Percentiles rank a stretch among this genome's conserved stretches.
Evolutionary conservation across 2,888 invertebrate species (phyloP).

Genomic region (Steinernema carpocapsae): DNA sequence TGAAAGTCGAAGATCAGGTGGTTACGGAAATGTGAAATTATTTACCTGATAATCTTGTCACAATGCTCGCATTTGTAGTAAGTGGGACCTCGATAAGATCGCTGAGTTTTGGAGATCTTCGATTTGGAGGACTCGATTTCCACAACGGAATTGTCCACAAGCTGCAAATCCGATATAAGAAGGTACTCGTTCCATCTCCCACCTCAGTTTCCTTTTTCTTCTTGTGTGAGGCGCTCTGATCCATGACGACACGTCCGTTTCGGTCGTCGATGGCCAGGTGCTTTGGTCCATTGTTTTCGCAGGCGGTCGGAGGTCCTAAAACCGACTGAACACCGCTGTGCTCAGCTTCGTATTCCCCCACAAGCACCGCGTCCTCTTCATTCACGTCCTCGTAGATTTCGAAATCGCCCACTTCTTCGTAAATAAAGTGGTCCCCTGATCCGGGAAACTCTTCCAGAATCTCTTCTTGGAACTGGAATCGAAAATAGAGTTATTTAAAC

Average conservation of each 20-base stretch:
- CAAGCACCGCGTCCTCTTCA: not conserved
- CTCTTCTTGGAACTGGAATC: not conserved
- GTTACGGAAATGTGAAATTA: not conserved
- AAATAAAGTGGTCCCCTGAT: not conserved
- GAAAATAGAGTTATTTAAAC: not conserved
- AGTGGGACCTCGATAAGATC: not conserved
- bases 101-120: not conserved
- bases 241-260: no score
- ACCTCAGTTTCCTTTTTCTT: no score
- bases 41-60: constrained; percentile 42
- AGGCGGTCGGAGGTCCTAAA: no score
- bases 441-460: not conserved
- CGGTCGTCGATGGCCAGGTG: no score
- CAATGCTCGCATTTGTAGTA: constrained; percentile 42
- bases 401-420: not conserved
- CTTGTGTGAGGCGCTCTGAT: no score
- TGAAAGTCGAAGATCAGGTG: not conserved
- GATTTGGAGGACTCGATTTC: not conserved
- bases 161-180: not conserved
- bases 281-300: no score
- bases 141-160: constrained; percentile 7
- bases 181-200: no score
- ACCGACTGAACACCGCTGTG: not conserved
- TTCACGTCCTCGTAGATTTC: not conserved
- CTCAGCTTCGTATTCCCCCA: not conserved